A percentile compares a stretch with the other conserved stretches of the same genome.
phyloP scores from a whole-genome alignment of 2,888 invertebrate genomes.

The Amiota mariae region DNA sequence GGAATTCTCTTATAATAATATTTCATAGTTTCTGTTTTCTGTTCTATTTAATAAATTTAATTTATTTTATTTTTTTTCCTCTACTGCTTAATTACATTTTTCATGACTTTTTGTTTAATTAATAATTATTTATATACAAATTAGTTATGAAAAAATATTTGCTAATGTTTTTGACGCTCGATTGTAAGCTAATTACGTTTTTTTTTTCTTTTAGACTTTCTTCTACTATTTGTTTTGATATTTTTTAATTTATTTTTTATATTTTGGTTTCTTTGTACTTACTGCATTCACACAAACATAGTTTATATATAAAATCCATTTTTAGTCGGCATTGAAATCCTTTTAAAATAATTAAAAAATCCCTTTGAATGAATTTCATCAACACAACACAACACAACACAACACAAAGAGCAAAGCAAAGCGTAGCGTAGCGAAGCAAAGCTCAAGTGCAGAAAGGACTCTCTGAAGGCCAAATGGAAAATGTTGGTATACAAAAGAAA shows the following conservation, averaged over 20 bases:
- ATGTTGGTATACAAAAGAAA: not conserved
- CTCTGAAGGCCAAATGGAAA: conserved; percentile 10
- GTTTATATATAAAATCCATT: too few relatives aligned
- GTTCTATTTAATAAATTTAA: too few relatives aligned
- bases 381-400: too few relatives aligned
- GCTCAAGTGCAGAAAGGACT: not conserved
- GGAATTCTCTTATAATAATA: conserved; percentile 32
- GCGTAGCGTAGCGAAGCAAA: too few relatives aligned
- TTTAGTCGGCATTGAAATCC: conserved; percentile 57
- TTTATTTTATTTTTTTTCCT: too few relatives aligned
- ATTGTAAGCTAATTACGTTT: not conserved
- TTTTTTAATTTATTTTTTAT: not conserved
- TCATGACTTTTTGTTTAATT: conserved; percentile 51
- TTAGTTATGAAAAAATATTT: not conserved
- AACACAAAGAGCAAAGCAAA: too few relatives aligned
- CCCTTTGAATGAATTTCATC: conserved; percentile 40
- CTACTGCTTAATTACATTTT: conserved; percentile 55
- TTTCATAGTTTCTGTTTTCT: not conserved
- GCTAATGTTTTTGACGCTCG: not conserved
- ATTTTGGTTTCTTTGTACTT: too few relatives aligned
- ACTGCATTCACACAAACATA: too few relatives aligned
- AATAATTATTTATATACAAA: conserved; percentile 22
- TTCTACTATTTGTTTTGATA: not conserved
- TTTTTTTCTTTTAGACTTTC: not conserved
- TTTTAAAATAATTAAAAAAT: conserved; percentile 61